A percentile compares a stretch with the other conserved stretches of the same genome.
Evolutionary conservation across 92 coral and sea anemone genomes (phyloP).

Genomic region (Metridium senile): DNA sequence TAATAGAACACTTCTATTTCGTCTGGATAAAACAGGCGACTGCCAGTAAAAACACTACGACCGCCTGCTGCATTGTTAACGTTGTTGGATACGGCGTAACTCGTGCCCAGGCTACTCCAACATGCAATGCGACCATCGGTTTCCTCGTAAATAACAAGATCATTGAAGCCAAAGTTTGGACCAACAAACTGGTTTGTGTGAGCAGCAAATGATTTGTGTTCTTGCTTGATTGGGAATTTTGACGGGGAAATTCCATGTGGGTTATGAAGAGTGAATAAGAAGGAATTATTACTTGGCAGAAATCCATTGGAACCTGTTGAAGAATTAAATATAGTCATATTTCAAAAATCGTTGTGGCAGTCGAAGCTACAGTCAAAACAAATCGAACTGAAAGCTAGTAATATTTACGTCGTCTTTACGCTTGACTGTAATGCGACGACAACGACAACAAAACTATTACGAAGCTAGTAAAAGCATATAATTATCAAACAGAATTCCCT

Average conservation of each 20-base stretch:
- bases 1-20: slow-evolving; percentile 59
- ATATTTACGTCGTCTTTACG: too few species aligned
- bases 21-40: slow-evolving; percentile 50
- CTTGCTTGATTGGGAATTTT: slow-evolving; percentile 27
- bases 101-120: slow-evolving; percentile 41
- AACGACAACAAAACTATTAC: too few species aligned
- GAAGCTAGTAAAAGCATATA: too few species aligned
- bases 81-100: too few species aligned
- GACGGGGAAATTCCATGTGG: slow-evolving; percentile 31
- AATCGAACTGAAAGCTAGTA: too few species aligned
- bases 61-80: slow-evolving; percentile 10
- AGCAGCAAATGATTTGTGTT: slow-evolving; percentile 15
- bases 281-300: slow-evolving; percentile 28
- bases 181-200: slow-evolving; percentile 43
- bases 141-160: slow-evolving; percentile 48
- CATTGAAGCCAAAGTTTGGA: slow-evolving; percentile 57
- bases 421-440: too few species aligned
- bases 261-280: slow-evolving; percentile 47
- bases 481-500: too few species aligned
- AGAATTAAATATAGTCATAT: too few species aligned
- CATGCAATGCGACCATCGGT: slow-evolving; percentile 30
- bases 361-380: too few species aligned
- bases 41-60: slow-evolving; percentile 42
- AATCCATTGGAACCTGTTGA: slow-evolving; percentile 11
- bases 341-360: too few species aligned